A percentile compares a stretch with the other conserved stretches of the same genome.
phyloP scores from a whole-genome alignment of 1,140 invertebrate species.

The Lycorma delicatula region DNA sequence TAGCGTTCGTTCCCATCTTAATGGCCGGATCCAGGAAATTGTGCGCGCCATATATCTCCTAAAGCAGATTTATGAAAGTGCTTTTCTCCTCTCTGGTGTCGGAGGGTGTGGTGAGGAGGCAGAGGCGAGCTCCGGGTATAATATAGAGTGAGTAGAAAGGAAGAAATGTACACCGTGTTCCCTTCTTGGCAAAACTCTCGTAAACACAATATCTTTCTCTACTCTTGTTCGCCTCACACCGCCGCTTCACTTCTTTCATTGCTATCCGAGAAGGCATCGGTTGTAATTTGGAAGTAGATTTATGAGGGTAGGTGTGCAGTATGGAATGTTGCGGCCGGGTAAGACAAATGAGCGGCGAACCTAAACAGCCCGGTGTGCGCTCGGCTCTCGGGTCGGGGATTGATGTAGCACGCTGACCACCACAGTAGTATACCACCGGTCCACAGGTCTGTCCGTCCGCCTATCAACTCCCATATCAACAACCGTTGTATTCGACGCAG shows the following conservation, averaged over 20 bases:
- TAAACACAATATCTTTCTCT: constrained; percentile 7
- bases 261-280: not conserved
- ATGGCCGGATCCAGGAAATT: constrained; percentile 14
- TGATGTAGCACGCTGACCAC: too few relatives aligned
- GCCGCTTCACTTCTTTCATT: too few relatives aligned
- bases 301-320: not conserved
- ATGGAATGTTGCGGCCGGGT: constrained; percentile 3
- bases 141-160: constrained; percentile 12
- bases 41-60: constrained; percentile 11
- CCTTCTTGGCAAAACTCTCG: not conserved
- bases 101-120: not conserved
- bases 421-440: not conserved
- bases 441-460: not conserved
- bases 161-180: constrained; percentile 8
- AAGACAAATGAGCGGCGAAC: not conserved
- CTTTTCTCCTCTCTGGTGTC: constrained; percentile 12
- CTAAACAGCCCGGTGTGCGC: not conserved
- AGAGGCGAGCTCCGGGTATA: not conserved
- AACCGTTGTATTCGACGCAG: not conserved
- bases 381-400: too few relatives aligned
- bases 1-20: constrained; percentile 12
- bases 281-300: constrained; percentile 2
- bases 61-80: constrained; percentile 13
- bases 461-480: too few relatives aligned
- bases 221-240: too few relatives aligned